phyloP scores from a whole-genome alignment of 2,113 vertebrate species.

The Campylomormyrus tamandua region DNA sequence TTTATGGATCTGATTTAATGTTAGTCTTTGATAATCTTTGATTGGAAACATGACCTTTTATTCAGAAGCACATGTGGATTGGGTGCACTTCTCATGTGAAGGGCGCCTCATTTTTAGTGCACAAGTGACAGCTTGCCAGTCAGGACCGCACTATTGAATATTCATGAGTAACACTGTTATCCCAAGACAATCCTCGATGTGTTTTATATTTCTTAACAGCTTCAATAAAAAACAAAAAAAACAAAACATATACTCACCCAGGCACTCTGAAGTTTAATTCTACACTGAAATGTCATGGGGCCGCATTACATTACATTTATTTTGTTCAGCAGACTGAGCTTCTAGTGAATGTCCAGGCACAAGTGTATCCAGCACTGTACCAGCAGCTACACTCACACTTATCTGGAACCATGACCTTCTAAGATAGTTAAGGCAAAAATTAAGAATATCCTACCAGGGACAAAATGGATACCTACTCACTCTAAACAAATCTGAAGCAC shows the following conservation, averaged over 20 bases:
- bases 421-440: background rate
- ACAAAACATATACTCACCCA: background rate
- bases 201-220: background rate
- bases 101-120: background rate
- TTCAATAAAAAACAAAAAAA: background rate
- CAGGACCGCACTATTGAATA: background rate
- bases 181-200: background rate
- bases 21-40: background rate
- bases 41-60: background rate
- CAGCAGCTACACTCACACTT: background rate
- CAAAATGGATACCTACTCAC: background rate
- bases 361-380: background rate
- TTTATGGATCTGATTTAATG: background rate
- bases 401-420: background rate
- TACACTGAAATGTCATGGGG: background rate
- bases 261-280: background rate
- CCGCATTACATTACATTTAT: background rate
- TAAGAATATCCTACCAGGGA: background rate
- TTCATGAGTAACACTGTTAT: background rate
- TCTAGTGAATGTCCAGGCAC: background rate
- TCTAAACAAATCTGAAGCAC: background rate
- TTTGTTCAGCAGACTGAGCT: background rate
- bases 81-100: background rate
- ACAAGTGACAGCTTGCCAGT: background rate
- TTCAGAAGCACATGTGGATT: background rate